Conservation (phyloP, 1,140 invertebrate species). For the Drosophila parabipectinata region DNA sequence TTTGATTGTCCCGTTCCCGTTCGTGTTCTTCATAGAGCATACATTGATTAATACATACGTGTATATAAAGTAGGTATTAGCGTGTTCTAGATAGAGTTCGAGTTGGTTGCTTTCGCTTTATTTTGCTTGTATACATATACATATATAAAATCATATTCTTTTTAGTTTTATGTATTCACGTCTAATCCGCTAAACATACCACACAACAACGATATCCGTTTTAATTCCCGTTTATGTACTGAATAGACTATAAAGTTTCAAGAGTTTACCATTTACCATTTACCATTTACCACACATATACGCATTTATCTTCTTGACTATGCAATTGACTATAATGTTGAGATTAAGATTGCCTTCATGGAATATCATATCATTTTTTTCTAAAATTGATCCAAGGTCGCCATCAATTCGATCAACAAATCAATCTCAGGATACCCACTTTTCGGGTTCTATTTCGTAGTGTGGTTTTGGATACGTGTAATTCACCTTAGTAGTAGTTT, state of each 20-base stretch:
- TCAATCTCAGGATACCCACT: conserved; percentile 4
- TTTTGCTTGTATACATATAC: conserved; percentile 41
- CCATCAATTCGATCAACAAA: background rate
- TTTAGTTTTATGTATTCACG: conserved; percentile 24
- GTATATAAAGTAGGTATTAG: conserved; percentile 41
- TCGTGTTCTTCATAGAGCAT: conserved; percentile 60
- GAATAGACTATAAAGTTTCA: conserved; percentile 39
- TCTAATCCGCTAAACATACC: conserved; percentile 62
- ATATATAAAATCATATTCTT: conserved; percentile 52
- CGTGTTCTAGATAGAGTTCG: conserved; percentile 35
- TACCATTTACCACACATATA: conserved; percentile 42
- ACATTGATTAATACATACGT: conserved; percentile 23
- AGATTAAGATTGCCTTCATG: conserved; percentile 12
- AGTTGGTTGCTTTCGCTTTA: conserved; percentile 3
- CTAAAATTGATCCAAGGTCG: background rate
- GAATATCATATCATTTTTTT: background rate
- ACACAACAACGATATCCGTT: conserved; percentile 76
- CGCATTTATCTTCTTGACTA: conserved; percentile 41
- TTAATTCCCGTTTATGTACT: conserved; percentile 55
- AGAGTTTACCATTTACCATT: conserved; percentile 50
- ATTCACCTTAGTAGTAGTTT: conserved; percentile 80
- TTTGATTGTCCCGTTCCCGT: conserved; percentile 80
- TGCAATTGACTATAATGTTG: conserved; percentile 69
- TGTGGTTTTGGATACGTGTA: conserved; percentile 25
- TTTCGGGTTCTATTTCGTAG: conserved; percentile 14